phyloP scores from a whole-genome alignment of 2,113 vertebrate genomes.

The Oryzias javanicus region DNA sequence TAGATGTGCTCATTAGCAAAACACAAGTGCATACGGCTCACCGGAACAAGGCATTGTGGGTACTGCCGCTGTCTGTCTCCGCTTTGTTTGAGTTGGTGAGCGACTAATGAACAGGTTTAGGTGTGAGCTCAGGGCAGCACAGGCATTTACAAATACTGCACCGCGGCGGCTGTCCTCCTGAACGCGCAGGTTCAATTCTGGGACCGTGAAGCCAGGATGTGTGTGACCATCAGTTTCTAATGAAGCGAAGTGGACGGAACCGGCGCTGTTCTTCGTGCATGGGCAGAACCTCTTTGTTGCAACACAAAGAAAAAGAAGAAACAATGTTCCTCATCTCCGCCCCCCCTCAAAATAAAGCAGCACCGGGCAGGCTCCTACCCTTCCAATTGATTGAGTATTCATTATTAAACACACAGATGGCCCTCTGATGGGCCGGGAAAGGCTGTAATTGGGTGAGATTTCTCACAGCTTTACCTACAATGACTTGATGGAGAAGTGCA shows the following conservation, averaged over 20 bases:
- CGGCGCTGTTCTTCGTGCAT: background rate
- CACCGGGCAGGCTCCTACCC: constrained; percentile 2
- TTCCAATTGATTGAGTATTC: constrained; percentile 23
- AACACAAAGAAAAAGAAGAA: background rate
- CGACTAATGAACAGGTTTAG: constrained; percentile 56
- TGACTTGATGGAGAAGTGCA: background rate
- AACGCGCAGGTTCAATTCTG: too few species aligned
- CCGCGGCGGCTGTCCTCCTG: background rate
- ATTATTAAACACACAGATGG: constrained; percentile 16
- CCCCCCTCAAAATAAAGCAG: background rate
- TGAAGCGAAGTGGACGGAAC: background rate
- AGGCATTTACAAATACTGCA: background rate
- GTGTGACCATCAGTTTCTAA: too few species aligned
- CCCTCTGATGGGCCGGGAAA: constrained; percentile 5
- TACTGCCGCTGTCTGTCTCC: constrained; percentile 43
- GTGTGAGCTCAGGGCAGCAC: constrained; percentile 27
- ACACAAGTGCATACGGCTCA: constrained; percentile 50
- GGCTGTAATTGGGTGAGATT: background rate
- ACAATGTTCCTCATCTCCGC: background rate
- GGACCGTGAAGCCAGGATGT: too few species aligned
- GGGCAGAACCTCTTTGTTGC: constrained; percentile 6
- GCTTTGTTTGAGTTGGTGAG: constrained; percentile 36
- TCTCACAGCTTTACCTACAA: background rate
- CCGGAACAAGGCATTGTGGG: constrained; percentile 67
- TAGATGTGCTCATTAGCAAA: constrained; percentile 70